phyloP scores from a whole-genome alignment of 2,888 invertebrate genomes.

The Halictus ligatus region DNA sequence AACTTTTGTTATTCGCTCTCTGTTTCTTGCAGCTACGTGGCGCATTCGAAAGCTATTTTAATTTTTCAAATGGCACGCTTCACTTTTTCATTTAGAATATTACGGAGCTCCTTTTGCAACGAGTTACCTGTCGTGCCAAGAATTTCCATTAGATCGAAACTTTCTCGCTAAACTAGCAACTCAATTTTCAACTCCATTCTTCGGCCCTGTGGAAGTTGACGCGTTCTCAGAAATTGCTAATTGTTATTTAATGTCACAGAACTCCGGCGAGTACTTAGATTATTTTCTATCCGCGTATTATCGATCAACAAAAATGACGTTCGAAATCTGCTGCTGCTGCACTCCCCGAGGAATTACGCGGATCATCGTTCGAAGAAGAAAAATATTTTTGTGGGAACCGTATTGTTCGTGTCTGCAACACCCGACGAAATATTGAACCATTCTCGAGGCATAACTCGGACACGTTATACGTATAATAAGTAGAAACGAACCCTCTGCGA shows the following conservation, averaged over 20 bases:
- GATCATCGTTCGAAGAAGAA: no score
- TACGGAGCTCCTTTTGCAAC: neutral
- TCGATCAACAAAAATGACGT: neutral
- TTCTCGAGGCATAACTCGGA: slow-evolving; percentile 19
- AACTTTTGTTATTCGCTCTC: neutral
- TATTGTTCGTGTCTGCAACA: neutral
- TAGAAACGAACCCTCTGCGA: slow-evolving; percentile 76
- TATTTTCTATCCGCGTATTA: neutral
- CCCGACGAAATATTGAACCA: neutral
- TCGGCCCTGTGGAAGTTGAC: neutral
- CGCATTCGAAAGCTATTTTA: neutral
- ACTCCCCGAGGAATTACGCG: no score
- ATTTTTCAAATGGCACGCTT: neutral
- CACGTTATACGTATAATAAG: slow-evolving; percentile 59
- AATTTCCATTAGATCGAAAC: neutral
- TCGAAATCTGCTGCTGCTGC: neutral
- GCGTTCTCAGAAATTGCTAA: neutral
- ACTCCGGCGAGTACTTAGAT: neutral
- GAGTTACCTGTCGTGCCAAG: neutral
- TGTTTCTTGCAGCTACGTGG: neutral
- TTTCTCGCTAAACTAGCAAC: neutral
- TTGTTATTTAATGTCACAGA: neutral
- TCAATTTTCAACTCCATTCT: neutral
- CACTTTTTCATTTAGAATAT: neutral
- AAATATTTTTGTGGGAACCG: neutral